Evolutionary conservation across 2,113 vertebrate genomes (phyloP).

Genomic region (Gila orcuttii): DNA sequence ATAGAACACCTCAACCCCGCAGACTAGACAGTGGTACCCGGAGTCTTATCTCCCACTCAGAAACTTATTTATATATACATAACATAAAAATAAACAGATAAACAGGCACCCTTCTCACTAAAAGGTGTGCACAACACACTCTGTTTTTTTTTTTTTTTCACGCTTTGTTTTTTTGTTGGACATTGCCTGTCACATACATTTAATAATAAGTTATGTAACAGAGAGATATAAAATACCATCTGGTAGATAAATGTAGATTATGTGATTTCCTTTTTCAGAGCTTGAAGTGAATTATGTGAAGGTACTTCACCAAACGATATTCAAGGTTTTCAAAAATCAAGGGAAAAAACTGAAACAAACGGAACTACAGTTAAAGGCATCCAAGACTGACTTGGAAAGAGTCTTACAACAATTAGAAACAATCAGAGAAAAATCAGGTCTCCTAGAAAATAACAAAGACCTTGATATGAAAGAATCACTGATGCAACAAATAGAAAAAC

Average conservation of each 20-base stretch:
- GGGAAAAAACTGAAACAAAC: conserved; percentile 4
- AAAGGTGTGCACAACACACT: no score
- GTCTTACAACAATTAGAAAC: background rate
- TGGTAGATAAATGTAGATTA: background rate
- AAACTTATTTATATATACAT: no score
- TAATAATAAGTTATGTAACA: no score
- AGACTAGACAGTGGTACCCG: no score
- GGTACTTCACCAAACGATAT: background rate
- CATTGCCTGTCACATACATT: no score
- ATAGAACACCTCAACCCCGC: no score
- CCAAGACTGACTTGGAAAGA: background rate
- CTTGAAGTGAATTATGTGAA: background rate
- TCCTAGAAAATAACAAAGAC: background rate
- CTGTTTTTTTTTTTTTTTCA: no score
- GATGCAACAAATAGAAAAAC: conserved; percentile 3
- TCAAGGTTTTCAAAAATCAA: background rate
- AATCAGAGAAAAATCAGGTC: background rate
- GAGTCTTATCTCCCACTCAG: no score
- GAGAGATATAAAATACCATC: background rate
- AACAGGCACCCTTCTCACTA: no score
- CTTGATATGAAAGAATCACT: background rate
- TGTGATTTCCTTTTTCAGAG: background rate
- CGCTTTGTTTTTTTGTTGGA: no score
- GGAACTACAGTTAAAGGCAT: background rate
- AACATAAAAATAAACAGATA: no score